phyloP scores from a whole-genome alignment of 1,140 invertebrate genomes.

The Eriocheir sinensis region DNA sequence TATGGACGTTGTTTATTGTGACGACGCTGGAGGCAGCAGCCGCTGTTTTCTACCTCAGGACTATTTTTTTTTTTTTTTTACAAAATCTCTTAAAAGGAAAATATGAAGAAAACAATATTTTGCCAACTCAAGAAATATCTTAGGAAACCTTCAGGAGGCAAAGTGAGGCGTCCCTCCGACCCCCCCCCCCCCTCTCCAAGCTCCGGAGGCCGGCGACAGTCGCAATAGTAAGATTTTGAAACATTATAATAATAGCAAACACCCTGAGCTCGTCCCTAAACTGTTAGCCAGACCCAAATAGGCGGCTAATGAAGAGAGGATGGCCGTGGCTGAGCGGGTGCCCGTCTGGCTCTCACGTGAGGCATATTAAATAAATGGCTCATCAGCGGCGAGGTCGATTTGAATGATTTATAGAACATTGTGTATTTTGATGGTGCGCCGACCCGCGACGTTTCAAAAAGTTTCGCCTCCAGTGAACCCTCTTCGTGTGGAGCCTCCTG shows the following conservation, averaged over 20 bases:
- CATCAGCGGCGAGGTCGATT: conserved; percentile 67
- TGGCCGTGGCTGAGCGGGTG: neutral
- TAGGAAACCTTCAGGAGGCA: no score
- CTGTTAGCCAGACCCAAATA: conserved; percentile 34
- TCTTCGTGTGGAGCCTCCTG: neutral
- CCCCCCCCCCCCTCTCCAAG: neutral
- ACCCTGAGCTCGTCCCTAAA: neutral
- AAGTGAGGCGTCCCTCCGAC: no score
- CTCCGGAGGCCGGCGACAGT: neutral
- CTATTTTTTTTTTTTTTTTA: neutral
- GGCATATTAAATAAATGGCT: conserved; percentile 67
- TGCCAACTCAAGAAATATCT: neutral
- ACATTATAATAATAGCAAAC: conserved; percentile 15
- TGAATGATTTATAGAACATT: conserved; percentile 74
- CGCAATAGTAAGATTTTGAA: neutral
- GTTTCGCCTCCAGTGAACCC: conserved; percentile 47
- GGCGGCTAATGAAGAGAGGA: conserved; percentile 34
- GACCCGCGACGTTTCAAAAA: conserved; percentile 46
- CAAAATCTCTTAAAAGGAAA: neutral
- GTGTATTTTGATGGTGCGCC: conserved; percentile 54
- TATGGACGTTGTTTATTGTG: conserved; percentile 56
- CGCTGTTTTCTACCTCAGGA: neutral
- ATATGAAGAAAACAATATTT: neutral
- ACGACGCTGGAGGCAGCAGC: neutral
- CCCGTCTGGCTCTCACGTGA: conserved; percentile 48